phyloP scores from a whole-genome alignment of 1,140 invertebrate species.

The Hylaeus volcanicus region DNA sequence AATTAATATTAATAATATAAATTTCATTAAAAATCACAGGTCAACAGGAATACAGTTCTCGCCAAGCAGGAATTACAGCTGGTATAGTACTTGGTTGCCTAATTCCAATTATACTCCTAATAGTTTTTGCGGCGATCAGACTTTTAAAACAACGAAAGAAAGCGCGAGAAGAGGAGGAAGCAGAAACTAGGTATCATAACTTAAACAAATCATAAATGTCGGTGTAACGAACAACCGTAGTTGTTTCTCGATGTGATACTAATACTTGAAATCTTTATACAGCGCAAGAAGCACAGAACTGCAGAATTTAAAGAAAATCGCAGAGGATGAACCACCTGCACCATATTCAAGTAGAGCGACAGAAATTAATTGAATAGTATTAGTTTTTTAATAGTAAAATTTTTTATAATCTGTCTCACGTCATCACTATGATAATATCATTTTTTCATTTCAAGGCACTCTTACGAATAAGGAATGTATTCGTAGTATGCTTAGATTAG shows the following conservation, averaged over 20 bases:
- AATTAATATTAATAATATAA: conserved; percentile 14
- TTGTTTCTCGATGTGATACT: not conserved
- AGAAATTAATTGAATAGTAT: conserved; percentile 70
- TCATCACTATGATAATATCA: conserved; percentile 14
- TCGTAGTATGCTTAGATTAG: not conserved
- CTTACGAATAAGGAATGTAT: conserved; percentile 12
- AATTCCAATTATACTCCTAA: conserved; percentile 86
- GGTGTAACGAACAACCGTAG: not conserved
- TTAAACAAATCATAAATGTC: not conserved
- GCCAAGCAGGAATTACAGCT: conserved; percentile 88
- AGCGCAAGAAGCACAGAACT: conserved; percentile 72
- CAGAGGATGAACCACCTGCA: conserved; percentile 67
- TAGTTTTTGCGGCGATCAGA: conserved; percentile 86
- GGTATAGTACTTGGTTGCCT: conserved; percentile 88
- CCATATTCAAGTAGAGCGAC: conserved; percentile 64
- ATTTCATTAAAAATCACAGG: conserved; percentile 78
- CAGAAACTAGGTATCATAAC: conserved; percentile 67
- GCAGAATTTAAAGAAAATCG: conserved; percentile 70
- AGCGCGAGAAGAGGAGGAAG: conserved; percentile 80
- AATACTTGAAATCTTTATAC: conserved; percentile 32
- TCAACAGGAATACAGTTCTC: conserved; percentile 88
- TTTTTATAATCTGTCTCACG: conserved; percentile 35
- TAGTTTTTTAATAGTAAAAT: not conserved
- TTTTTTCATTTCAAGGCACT: conserved; percentile 7
- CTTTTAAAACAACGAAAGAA: conserved; percentile 82